Percentiles rank a stretch among this genome's conserved stretches.
Evolutionary conservation across 2,797 vertebrate genomes (phyloP).

Genomic region (Scolopax rusticola): DNA sequence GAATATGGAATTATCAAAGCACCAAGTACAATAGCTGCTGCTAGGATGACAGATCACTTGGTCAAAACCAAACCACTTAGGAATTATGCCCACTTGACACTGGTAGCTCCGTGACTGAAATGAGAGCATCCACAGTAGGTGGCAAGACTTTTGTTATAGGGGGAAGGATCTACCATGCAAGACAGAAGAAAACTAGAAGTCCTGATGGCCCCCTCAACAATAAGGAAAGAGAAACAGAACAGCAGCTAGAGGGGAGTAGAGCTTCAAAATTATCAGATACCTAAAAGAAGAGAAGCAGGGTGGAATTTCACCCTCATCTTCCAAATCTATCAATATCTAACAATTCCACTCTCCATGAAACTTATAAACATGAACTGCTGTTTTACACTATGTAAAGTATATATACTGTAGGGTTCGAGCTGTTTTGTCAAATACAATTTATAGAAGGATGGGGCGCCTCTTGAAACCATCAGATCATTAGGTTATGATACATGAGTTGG

Average conservation of each 20-base stretch:
- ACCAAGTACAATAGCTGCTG: not conserved
- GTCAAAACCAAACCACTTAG: not conserved
- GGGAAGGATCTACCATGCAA: not conserved
- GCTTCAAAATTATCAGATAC: constrained; percentile 45
- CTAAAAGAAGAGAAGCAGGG: not conserved
- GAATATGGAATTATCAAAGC: not conserved
- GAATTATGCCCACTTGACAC: not conserved
- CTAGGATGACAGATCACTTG: fast-evolving
- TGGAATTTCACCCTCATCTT: not conserved
- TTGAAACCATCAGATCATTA: not conserved
- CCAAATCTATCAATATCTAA: not conserved
- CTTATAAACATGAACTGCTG: not conserved
- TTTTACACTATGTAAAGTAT: not conserved
- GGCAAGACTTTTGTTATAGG: not conserved
- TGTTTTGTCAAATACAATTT: not conserved
- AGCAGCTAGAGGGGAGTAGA: constrained; percentile 68
- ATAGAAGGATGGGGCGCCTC: not conserved
- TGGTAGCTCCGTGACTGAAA: not conserved
- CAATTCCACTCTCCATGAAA: not conserved
- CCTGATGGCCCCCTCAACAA: not conserved
- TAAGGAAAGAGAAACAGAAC: not conserved
- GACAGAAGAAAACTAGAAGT: not conserved
- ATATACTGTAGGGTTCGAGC: not conserved
- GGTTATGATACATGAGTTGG: not conserved
- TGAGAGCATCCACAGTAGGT: not conserved